Evolutionary conservation across 2,888 invertebrate species (phyloP).

Genomic region (Pristionchus mayeri): DNA sequence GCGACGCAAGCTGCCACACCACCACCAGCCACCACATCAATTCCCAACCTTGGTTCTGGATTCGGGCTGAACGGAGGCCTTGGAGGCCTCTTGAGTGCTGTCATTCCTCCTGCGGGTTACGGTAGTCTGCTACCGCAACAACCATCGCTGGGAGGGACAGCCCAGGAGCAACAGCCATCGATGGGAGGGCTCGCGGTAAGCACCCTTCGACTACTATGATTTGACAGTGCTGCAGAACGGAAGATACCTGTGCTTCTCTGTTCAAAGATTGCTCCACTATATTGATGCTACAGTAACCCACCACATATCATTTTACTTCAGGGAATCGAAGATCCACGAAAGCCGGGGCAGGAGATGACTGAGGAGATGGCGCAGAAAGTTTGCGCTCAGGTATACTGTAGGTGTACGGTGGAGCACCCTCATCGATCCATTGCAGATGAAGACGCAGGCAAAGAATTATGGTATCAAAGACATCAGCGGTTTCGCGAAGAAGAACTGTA

Average conservation of each 20-base stretch:
- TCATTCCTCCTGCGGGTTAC: neutral
- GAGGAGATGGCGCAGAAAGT: neutral
- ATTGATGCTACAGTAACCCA: neutral
- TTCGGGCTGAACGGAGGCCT: neutral
- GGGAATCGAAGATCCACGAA: constrained; percentile 35
- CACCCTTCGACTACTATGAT: too few species aligned
- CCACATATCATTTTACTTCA: neutral
- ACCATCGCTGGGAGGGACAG: neutral
- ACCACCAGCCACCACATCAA: neutral
- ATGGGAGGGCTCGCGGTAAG: neutral
- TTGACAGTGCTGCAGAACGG: too few species aligned
- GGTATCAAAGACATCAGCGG: constrained; percentile 12
- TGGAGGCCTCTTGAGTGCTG: neutral
- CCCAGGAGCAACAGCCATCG: neutral
- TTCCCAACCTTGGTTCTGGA: neutral
- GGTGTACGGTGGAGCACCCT: neutral
- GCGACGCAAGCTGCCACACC: neutral
- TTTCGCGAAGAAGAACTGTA: constrained; percentile 22
- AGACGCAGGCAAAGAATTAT: neutral
- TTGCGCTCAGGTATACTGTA: neutral
- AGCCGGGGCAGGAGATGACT: constrained; percentile 8
- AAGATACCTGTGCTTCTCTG: too few species aligned
- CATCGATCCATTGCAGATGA: neutral
- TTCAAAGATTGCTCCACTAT: too few species aligned
- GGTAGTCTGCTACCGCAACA: too few species aligned